Evolutionary conservation across 2,888 invertebrate species (phyloP), one percentile per base, ranked within the genome.

Genomic region (Idaea dimidiata): DNA sequence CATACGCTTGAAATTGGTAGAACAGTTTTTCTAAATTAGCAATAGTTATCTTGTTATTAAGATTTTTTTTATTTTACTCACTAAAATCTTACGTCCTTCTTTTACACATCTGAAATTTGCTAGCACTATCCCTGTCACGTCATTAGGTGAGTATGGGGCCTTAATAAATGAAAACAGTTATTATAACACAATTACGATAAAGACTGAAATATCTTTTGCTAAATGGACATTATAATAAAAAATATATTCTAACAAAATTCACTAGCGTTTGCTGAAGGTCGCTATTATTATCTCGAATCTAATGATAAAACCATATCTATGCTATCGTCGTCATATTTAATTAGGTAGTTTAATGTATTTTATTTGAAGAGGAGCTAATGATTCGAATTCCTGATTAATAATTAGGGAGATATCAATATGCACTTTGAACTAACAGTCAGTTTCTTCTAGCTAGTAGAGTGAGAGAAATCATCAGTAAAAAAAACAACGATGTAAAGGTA

Each of bases 311-410:
- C 14, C 43, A 43, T 43, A 43, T 43, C 43, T 43, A 43, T 7
- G n/a, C n/a, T n/a, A 43, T 10, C 43, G 43, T 14, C 43, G 43
- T 43, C 43, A 43, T 43, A 43, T 43, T 43, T 43, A 43, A 43
- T 60, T n/a, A 60, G 31, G 17, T 18, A 17, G 17, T 14, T 43
- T 43, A 43, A 8, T 43, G 8, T 1, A 8, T 43, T 32, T 32
- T 32, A 8, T 32, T 6, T 43, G 43, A 43, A 6, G 14, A 43
- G 43, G 43, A 14, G 43, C 43, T 43, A 43, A 43, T 10, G 43
- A 14, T 43, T 61, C 55, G 62, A 33, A 62, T 61, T 72, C 67
- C 66, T 43, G 14, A 43, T 43, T 5, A 43, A 43, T 43, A 43
- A 7, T 43, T 43, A 43, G 14, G 8, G 7, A 24, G 5, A 5